Percentiles rank a stretch among this genome's conserved stretches.
Evolutionary conservation across 2,888 invertebrate species (phyloP).

Genomic region (Dioctria rufipes): DNA sequence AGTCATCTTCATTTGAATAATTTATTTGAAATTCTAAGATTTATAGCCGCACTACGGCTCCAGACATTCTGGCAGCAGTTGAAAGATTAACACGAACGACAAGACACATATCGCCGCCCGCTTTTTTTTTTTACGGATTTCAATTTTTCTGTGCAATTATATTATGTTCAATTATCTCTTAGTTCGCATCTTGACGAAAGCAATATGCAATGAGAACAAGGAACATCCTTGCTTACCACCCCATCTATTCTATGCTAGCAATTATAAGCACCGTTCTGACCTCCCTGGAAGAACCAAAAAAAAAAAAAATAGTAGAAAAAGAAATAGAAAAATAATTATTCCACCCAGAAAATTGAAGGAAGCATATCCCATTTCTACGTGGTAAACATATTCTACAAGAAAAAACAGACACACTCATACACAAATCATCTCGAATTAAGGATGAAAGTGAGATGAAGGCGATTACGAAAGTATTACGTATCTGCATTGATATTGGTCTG

Average conservation of each 20-base stretch:
- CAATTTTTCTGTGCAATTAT: constrained; percentile 38
- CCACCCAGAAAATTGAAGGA: constrained; percentile 37
- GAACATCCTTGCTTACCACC: neutral
- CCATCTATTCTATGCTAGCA: too few species aligned
- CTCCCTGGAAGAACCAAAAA: too few species aligned
- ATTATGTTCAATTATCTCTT: constrained; percentile 28
- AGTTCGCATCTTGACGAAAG: constrained; percentile 6
- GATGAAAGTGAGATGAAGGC: constrained; percentile 10
- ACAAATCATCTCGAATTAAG: constrained; percentile 27
- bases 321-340: neutral
- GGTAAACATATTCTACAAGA: neutral
- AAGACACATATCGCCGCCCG: constrained; percentile 11
- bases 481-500: too few species aligned
- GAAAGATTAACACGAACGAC: constrained; percentile 35
- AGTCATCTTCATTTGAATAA: constrained; percentile 39
- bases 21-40: constrained; percentile 47
- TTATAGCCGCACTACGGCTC: constrained; percentile 36
- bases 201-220: constrained; percentile 46
- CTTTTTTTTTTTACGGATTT: constrained; percentile 29
- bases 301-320: too few species aligned
- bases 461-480: constrained; percentile 23
- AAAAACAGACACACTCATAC: neutral
- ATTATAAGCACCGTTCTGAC: too few species aligned
- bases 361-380: neutral
- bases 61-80: constrained; percentile 48